Evolutionary conservation across 2,113 vertebrate species (phyloP).

Genomic region (Noturus placidus): DNA sequence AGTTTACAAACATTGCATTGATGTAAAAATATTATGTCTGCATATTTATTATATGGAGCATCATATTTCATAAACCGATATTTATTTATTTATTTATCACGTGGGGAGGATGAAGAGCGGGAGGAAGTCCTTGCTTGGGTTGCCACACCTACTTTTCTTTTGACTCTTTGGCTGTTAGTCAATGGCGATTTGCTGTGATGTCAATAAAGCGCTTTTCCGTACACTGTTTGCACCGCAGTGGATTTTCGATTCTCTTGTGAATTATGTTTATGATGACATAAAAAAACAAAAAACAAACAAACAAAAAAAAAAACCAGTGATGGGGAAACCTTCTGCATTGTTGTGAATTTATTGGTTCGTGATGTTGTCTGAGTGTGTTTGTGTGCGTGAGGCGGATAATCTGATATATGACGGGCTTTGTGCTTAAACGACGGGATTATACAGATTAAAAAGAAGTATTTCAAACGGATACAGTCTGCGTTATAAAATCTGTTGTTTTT

Average conservation of each 20-base stretch:
- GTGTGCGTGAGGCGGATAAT: slow-evolving; percentile 2
- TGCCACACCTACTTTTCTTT: slow-evolving; percentile 37
- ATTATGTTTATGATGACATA: slow-evolving; percentile 64
- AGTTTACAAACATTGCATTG: background rate
- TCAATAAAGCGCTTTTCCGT: slow-evolving; percentile 64
- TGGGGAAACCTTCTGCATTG: slow-evolving; percentile 18
- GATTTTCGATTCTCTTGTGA: slow-evolving; percentile 67
- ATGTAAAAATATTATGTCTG: background rate
- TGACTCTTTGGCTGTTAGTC: slow-evolving; percentile 54
- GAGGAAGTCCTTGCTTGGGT: slow-evolving; percentile 67
- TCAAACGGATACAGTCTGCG: background rate
- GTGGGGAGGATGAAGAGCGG: slow-evolving; percentile 1
- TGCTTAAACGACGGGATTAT: slow-evolving; percentile 31
- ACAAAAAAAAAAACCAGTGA: background rate
- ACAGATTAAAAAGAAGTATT: slow-evolving; percentile 12
- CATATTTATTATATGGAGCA: background rate
- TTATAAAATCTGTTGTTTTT: background rate
- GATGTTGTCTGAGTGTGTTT: background rate
- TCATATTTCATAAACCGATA: background rate
- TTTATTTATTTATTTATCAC: background rate
- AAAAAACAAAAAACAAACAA: slow-evolving; percentile 27
- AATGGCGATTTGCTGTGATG: slow-evolving; percentile 55
- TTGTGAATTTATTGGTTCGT: slow-evolving; percentile 10
- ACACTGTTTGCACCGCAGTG: slow-evolving; percentile 61
- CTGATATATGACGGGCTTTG: background rate